phyloP scores from a whole-genome alignment of 35 echinoderm and acorn worm species.

The Anneissia japonica region DNA sequence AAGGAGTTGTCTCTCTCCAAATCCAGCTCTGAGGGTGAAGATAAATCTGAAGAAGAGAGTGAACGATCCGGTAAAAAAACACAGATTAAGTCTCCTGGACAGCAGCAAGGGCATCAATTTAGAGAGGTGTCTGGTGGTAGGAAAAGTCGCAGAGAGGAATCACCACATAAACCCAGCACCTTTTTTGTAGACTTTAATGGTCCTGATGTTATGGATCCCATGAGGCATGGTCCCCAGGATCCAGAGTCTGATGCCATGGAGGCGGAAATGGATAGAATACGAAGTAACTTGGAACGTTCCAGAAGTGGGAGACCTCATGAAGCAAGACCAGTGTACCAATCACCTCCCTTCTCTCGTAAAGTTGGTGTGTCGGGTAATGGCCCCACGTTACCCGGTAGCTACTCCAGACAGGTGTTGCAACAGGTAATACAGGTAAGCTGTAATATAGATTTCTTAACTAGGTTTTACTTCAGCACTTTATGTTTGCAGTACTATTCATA shows the following conservation, averaged over 20 bases:
- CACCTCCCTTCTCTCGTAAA: background rate
- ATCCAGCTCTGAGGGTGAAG: background rate
- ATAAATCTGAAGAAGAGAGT: background rate
- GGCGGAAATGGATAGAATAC: background rate
- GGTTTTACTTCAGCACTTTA: background rate
- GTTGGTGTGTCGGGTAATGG: background rate
- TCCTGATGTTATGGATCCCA: background rate
- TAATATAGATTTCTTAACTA: background rate
- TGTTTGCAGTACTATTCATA: no score
- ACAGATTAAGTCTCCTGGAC: background rate
- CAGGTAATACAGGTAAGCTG: conserved; percentile 57
- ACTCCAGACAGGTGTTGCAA: conserved; percentile 68
- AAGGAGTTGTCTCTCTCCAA: background rate
- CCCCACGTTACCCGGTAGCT: conserved; percentile 41
- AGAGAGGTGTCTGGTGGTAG: no score
- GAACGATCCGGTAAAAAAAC: background rate
- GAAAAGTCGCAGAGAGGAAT: conserved; percentile 35
- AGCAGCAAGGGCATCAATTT: background rate
- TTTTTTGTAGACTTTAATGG: background rate
- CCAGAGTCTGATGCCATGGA: background rate
- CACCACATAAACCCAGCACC: conserved; percentile 11
- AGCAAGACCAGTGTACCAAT: background rate
- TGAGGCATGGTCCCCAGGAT: no score
- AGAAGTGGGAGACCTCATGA: background rate
- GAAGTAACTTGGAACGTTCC: background rate